Percentiles rank a stretch among this genome's conserved stretches.
Conservation (phyloP, 2,888 invertebrate genomes). For the Seira sanloemensis region DNA sequence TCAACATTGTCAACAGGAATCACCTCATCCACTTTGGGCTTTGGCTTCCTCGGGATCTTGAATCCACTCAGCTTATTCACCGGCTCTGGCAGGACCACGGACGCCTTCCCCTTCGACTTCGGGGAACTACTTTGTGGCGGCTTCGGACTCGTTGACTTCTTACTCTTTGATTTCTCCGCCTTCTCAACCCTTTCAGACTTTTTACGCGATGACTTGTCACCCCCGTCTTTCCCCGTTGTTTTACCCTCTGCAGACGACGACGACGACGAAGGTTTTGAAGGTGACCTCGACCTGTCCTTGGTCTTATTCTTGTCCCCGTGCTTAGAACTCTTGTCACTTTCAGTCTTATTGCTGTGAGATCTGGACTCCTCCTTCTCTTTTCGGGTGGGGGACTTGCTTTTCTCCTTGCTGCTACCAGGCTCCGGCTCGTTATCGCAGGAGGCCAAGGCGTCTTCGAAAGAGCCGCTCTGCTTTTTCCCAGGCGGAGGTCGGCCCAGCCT, state of each 20-base stretch:
- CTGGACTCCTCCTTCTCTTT: slow-evolving; percentile 44
- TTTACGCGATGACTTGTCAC: not conserved
- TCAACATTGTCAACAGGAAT: not conserved
- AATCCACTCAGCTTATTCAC: slow-evolving; percentile 28
- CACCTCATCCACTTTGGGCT: slow-evolving; percentile 31
- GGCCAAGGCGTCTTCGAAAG: slow-evolving; percentile 64
- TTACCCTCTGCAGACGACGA: too few species aligned
- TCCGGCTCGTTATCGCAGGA: slow-evolving; percentile 13
- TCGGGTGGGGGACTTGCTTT: slow-evolving; percentile 7
- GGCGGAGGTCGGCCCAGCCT: slow-evolving; percentile 48
- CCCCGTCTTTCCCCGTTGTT: not conserved
- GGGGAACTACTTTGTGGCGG: not conserved
- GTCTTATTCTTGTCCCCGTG: slow-evolving; percentile 9
- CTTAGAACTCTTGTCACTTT: not conserved
- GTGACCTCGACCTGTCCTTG: slow-evolving; percentile 10
- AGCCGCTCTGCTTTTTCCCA: slow-evolving; percentile 39
- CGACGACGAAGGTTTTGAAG: too few species aligned
- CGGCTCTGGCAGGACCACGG: not conserved
- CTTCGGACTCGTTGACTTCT: not conserved
- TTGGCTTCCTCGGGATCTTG: slow-evolving; percentile 48
- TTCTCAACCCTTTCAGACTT: not conserved
- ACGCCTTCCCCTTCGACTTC: not conserved
- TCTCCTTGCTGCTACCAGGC: not conserved
- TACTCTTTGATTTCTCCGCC: not conserved
- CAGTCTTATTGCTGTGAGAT: slow-evolving; percentile 57